These are phyloP conservation scores for Iphiclides podalirius DNA, from an alignment of 2,888 invertebrate genomes.

Conservation along the genomic window DNA sequence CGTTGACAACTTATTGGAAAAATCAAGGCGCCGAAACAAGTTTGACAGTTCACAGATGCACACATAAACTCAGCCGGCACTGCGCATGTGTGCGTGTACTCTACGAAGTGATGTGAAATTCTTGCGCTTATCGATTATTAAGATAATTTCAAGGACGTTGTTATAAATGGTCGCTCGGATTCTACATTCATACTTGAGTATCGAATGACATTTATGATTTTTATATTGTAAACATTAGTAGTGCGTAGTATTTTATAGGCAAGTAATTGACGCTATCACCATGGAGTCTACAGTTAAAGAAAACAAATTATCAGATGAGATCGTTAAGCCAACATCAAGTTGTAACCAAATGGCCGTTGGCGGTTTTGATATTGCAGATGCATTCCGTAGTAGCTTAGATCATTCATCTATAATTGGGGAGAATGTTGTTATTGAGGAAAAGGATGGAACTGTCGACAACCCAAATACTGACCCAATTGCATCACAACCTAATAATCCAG, in stretches of 20 bases:
- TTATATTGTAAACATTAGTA: conserved; percentile 8
- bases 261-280: not conserved
- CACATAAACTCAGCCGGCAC: conserved; percentile 39
- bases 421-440: conserved; percentile 61
- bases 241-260: not conserved
- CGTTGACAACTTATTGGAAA: conserved; percentile 38
- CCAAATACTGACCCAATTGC: not conserved
- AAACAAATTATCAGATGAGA: conserved; percentile 37
- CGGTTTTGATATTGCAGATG: conserved; percentile 58
- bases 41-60: conserved; percentile 70
- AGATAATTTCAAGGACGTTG: conserved; percentile 70
- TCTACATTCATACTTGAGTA: conserved; percentile 25
- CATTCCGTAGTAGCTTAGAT: conserved; percentile 65
- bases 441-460: conserved; percentile 48
- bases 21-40: conserved; percentile 64
- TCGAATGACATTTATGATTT: conserved; percentile 22
- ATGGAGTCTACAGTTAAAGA: conserved; percentile 30
- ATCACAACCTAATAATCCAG: conserved; percentile 27
- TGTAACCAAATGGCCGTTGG: conserved; percentile 56
- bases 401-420: conserved; percentile 62
- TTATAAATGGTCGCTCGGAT: conserved; percentile 34
- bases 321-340: conserved; percentile 42
- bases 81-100: conserved; percentile 60
- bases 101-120: conserved; percentile 68
- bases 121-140: conserved; percentile 72